These are phyloP conservation scores for Phengaris alcon DNA, from an alignment of 2,888 invertebrate species.

Conservation along the genomic window DNA sequence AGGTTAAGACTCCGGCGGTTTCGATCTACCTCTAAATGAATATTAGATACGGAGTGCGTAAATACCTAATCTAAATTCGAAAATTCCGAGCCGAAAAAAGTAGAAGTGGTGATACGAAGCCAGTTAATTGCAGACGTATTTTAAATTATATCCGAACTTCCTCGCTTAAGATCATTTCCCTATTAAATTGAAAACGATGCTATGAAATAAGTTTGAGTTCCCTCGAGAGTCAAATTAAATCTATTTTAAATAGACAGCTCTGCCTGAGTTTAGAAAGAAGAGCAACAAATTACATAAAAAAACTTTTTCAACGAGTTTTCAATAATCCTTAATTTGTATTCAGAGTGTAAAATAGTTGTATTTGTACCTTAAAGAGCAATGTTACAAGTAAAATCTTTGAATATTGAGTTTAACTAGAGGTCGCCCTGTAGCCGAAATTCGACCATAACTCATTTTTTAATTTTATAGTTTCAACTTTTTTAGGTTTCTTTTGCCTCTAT, in stretches of 20 bases:
- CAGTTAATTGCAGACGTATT: constrained; percentile 54
- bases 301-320: too few species aligned
- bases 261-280: neutral
- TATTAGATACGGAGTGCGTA: constrained; percentile 63
- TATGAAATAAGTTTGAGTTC: constrained; percentile 17
- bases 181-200: constrained; percentile 4
- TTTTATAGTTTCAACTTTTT: too few species aligned
- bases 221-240: neutral
- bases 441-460: too few species aligned
- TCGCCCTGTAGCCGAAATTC: too few species aligned
- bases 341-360: neutral
- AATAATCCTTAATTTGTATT: neutral
- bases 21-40: constrained; percentile 50
- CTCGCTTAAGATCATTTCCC: constrained; percentile 5
- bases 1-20: constrained; percentile 47
- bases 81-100: constrained; percentile 62
- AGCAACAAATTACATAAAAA: neutral
- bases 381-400: neutral
- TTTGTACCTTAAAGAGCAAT: neutral
- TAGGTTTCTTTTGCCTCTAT: too few species aligned
- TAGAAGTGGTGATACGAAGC: constrained; percentile 62
- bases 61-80: constrained; percentile 63
- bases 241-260: neutral
- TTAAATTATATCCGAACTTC: constrained; percentile 26
- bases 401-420: too few species aligned